Conservation (phyloP, 2,797 vertebrate species). For the Threskiornis aethiopicus region DNA sequence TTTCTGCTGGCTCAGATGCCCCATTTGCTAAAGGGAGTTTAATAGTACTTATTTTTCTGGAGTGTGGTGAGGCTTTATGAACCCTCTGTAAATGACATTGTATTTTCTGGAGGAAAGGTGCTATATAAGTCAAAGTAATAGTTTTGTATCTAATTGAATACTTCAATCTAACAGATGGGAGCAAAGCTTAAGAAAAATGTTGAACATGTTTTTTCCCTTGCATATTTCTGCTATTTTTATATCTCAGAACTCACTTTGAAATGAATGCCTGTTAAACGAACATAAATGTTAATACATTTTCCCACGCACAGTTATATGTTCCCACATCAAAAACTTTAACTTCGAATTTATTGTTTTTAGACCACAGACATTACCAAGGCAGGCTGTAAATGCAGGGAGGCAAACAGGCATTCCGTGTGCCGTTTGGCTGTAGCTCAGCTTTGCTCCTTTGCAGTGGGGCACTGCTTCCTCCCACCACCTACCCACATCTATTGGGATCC, state of each 20-base stretch:
- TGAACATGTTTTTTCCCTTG: not conserved
- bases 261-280: not conserved
- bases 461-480: not conserved
- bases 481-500: not conserved
- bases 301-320: not conserved
- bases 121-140: not conserved
- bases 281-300: slow-evolving; percentile 1
- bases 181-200: not conserved
- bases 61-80: not conserved
- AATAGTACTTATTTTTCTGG: not conserved
- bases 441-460: not conserved
- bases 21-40: not conserved
- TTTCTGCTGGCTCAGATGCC: not conserved
- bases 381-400: not conserved
- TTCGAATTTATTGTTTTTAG: not conserved
- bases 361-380: not conserved
- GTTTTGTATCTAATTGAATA: not conserved
- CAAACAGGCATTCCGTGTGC: not conserved
- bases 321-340: not conserved
- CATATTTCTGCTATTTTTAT: slow-evolving; percentile 12
- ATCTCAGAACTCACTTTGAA: not conserved
- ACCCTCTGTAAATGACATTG: not conserved
- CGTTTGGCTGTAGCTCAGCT: not conserved
- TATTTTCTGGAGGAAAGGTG: not conserved
- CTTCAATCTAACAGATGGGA: not conserved